Base-by-base conservation (phyloP, 30 jellyfish, hydroid and myxozoan species). In the Aurelia aurita region DNA sequence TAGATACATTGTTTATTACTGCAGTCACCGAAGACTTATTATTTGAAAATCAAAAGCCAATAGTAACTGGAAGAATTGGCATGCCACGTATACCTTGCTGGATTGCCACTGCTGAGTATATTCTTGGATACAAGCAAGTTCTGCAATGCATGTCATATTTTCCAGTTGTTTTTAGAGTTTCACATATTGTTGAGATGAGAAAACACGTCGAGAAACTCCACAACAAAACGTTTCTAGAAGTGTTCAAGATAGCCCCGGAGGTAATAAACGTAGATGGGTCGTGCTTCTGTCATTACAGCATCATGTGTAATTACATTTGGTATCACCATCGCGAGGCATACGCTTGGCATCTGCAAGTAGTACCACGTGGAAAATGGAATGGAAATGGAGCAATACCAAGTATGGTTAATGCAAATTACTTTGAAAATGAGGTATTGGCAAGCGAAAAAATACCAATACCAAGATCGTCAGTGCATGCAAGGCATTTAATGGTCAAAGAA, bases 81-180 rank as follows among this genome's bases (percentile, higher is more conserved):
- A 62, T 46, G 5, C 93, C 93, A 5, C 23, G 80, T 25, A n/a
- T 54, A 3, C 86, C 87, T 16, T 71, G 87, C 39, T 83, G 93
- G 93, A 58, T 71, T 16, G 45, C 54, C 26, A 58, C 80, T 0
- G 80, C 93, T 13, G 93, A 83, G 60, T 83, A 32, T 32, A 18
- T 83, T 19, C 80, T 83, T 29, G 93, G 87, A 1, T 25, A 13
- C 54, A 83, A 83, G 71, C 80, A 83, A 74, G 93, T 83, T 3
- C 12, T 83, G 74, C 86, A 83, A 20, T 83, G 93, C 54, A 83
- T 83, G 93, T 59, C 93, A 7, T 83, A 83, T 43, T 83, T 83
- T 60, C 93, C 93, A 6, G 93, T 83, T 4, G 79, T 83, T 25
- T 69, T 83, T 46, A 83, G 70, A 44, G 76, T 75, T 11, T 64